Percentiles rank a stretch among this genome's conserved stretches.
Evolutionary conservation across 2,113 vertebrate species (phyloP).

Genomic region (Athene noctua): DNA sequence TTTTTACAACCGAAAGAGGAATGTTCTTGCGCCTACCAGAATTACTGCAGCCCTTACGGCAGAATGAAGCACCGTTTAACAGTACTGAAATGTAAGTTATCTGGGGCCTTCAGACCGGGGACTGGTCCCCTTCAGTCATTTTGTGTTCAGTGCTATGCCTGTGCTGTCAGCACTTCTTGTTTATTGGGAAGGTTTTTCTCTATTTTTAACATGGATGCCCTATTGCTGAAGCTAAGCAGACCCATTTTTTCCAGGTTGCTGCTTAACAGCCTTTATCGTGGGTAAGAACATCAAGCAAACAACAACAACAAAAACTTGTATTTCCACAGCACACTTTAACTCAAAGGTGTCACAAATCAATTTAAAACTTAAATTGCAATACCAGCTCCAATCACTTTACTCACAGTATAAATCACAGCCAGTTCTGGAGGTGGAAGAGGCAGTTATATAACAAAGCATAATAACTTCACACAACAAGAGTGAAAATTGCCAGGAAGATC

Average conservation of each 20-base stretch:
- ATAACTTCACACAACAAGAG: constrained; percentile 29
- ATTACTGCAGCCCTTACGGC: background rate
- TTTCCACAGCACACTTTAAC: constrained; percentile 35
- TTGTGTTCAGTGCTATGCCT: background rate
- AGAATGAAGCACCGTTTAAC: background rate
- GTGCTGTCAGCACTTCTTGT: background rate
- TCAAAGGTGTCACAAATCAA: constrained; percentile 62
- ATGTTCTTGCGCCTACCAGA: background rate
- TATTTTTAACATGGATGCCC: background rate
- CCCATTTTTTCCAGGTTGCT: constrained; percentile 8
- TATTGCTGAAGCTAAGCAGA: background rate
- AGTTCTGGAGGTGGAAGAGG: constrained; percentile 37
- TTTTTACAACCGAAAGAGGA: background rate
- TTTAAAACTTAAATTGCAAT: constrained; percentile 62
- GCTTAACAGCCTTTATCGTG: background rate
- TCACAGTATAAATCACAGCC: constrained; percentile 56
- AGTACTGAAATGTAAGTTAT: background rate
- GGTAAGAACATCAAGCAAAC: constrained; percentile 24
- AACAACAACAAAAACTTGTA: constrained; percentile 30
- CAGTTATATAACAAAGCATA: constrained; percentile 30
- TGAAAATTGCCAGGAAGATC: constrained; percentile 46
- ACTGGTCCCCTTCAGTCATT: background rate
- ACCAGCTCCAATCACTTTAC: constrained; percentile 53
- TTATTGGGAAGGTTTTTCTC: constrained; percentile 25
- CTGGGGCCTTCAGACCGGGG: background rate